Conservation (phyloP, 2,888 invertebrate genomes). For the Syritta pipiens region DNA sequence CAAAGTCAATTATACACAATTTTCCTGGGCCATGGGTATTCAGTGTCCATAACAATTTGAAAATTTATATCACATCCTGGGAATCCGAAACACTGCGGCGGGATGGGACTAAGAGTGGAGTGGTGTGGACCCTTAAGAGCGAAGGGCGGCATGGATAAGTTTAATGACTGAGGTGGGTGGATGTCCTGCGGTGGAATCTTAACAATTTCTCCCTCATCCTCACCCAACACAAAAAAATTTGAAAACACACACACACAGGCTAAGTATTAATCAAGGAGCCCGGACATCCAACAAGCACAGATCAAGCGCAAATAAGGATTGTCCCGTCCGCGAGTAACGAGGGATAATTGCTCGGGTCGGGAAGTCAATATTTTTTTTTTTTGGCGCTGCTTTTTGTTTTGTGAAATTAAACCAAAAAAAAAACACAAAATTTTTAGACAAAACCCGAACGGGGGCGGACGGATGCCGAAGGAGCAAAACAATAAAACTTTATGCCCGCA, state of each 20-base stretch:
- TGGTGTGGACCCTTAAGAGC: no score
- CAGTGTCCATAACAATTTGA: conserved; percentile 11
- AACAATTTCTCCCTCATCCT: no score
- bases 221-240: no score
- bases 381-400: background rate
- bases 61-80: conserved; percentile 2
- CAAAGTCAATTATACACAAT: conserved; percentile 43
- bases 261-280: conserved; percentile 2
- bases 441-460: no score
- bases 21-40: conserved; percentile 7
- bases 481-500: conserved; percentile 60
- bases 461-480: no score
- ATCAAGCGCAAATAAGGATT: conserved; percentile 23
- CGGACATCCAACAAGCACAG: conserved; percentile 5
- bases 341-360: conserved; percentile 4
- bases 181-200: no score
- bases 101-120: no score
- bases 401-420: background rate
- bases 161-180: no score
- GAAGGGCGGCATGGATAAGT: no score
- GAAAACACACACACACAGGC: background rate
- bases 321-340: background rate
- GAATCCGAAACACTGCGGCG: no score
- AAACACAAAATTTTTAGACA: conserved; percentile 4
- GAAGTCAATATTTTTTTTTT: background rate